Conservation (phyloP, 2,113 vertebrate species). For the Macroglossus sobrinus region DNA sequence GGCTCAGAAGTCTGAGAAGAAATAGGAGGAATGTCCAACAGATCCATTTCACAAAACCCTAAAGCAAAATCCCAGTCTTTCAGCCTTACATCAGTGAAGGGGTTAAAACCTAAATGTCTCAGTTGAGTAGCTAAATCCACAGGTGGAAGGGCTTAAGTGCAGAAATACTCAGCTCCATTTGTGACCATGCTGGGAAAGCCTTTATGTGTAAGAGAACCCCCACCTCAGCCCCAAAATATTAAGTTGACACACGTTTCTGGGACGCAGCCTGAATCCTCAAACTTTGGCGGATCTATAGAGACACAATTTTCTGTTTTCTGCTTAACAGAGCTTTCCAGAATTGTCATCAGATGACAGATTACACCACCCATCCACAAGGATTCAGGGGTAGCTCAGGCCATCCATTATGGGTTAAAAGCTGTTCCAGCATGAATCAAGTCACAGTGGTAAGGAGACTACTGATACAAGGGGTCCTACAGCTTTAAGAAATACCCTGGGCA, state of each 20-base stretch:
- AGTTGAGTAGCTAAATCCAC: background rate
- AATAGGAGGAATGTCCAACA: background rate
- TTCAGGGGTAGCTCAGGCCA: conserved; percentile 71
- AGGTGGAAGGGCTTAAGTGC: conserved; percentile 11
- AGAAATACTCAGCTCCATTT: background rate
- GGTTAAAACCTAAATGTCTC: conserved; percentile 38
- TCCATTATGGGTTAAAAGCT: conserved; percentile 79
- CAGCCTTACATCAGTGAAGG: background rate
- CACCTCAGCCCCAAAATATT: conserved; percentile 40
- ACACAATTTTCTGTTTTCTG: conserved; percentile 52
- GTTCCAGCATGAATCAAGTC: conserved; percentile 72
- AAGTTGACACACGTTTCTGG: conserved; percentile 71
- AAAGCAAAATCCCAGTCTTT: conserved; percentile 29
- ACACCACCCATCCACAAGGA: conserved; percentile 69
- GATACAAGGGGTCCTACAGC: conserved; percentile 82
- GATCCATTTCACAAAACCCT: background rate
- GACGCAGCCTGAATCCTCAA: conserved; percentile 67
- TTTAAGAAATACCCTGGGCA: conserved; percentile 79
- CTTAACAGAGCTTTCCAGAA: conserved; percentile 49
- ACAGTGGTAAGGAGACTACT: conserved; percentile 77
- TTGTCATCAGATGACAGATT: conserved; percentile 79
- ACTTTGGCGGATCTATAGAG: conserved; percentile 61
- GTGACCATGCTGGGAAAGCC: background rate
- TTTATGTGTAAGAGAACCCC: background rate
- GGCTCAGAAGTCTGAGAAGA: conserved; percentile 17